A percentile compares a stretch with the other conserved stretches of the same genome.
Conservation (phyloP, 2,888 invertebrate genomes). For the Criorhina ranunculi region DNA sequence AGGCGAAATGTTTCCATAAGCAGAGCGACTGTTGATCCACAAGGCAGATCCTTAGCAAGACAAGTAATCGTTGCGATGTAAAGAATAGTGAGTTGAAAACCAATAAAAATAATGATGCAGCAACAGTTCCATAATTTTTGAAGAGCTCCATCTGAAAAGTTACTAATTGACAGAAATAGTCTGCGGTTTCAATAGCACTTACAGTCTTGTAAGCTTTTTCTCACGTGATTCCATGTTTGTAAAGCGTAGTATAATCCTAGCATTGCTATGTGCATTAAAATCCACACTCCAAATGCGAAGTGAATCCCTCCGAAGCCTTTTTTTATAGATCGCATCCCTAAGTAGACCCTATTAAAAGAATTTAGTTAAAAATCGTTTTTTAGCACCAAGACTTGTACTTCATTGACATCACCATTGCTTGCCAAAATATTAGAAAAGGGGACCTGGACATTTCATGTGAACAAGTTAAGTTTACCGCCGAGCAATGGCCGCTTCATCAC, state of each 20-base stretch:
- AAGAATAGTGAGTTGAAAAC: slow-evolving; percentile 80
- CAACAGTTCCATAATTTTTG: slow-evolving; percentile 81
- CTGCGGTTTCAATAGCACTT: slow-evolving; percentile 56
- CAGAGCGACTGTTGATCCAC: slow-evolving; percentile 82
- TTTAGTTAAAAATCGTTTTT: slow-evolving; percentile 77
- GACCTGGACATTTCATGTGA: too few relatives aligned
- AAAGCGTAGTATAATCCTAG: slow-evolving; percentile 84
- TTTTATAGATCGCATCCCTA: slow-evolving; percentile 87
- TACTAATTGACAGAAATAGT: not conserved
- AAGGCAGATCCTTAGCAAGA: slow-evolving; percentile 80
- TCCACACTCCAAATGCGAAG: slow-evolving; percentile 86
- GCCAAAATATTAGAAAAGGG: too few relatives aligned
- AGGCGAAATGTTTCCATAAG: slow-evolving; percentile 87
- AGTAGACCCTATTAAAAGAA: slow-evolving; percentile 84
- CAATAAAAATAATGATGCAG: slow-evolving; percentile 80
- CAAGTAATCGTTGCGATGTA: slow-evolving; percentile 80
- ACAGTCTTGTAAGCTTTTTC: slow-evolving; percentile 79
- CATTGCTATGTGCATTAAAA: slow-evolving; percentile 84
- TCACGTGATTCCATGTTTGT: slow-evolving; percentile 85
- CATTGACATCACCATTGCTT: too few relatives aligned
- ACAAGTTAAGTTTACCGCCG: too few relatives aligned
- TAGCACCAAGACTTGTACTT: not conserved
- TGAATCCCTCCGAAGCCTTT: slow-evolving; percentile 87
- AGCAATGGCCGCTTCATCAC: too few relatives aligned
- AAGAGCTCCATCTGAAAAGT: slow-evolving; percentile 78